Percentiles rank a stretch among this genome's conserved stretches.
Evolutionary conservation across 2,888 invertebrate species (phyloP).

Genomic region (Hemistola chrysoprasaria): DNA sequence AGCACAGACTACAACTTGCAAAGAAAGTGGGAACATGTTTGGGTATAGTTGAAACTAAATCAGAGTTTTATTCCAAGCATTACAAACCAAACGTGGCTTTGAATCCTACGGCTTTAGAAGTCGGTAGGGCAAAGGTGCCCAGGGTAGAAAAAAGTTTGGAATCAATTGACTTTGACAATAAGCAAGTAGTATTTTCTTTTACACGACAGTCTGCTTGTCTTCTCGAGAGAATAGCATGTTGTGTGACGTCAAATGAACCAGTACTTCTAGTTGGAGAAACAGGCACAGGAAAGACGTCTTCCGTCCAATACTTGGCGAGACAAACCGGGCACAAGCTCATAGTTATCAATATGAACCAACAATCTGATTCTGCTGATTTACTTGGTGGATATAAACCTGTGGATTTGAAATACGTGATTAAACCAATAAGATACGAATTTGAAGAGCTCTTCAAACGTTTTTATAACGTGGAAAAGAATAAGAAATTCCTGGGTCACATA

Average conservation of each 20-base stretch:
- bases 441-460: slow-evolving; percentile 91
- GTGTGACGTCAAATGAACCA: slow-evolving; percentile 92
- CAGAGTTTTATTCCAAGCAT: slow-evolving; percentile 89
- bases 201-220: slow-evolving; percentile 91
- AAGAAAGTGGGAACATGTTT: slow-evolving; percentile 89
- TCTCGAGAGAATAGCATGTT: slow-evolving; percentile 93
- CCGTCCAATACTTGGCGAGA: slow-evolving; percentile 94
- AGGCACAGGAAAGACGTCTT: slow-evolving; percentile 98
- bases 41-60: slow-evolving; percentile 91
- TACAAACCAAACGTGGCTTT: slow-evolving; percentile 90
- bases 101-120: slow-evolving; percentile 81
- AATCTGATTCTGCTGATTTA: slow-evolving; percentile 98
- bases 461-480: slow-evolving; percentile 89
- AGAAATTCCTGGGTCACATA: slow-evolving; percentile 91
- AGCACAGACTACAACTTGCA: slow-evolving; percentile 85
- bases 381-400: slow-evolving; percentile 99
- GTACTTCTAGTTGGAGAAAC: slow-evolving; percentile 98
- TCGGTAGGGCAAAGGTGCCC: slow-evolving; percentile 86
- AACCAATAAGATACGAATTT: slow-evolving; percentile 92
- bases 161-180: slow-evolving; percentile 58
- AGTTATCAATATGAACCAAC: slow-evolving; percentile 99
- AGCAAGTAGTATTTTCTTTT: slow-evolving; percentile 87
- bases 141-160: slow-evolving; percentile 66
- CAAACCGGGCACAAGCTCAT: slow-evolving; percentile 92
- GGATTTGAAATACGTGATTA: slow-evolving; percentile 91